Percentiles rank a stretch among this genome's conserved stretches.
Conservation (phyloP, 2,797 vertebrate species). For the Rallus crepitans region DNA sequence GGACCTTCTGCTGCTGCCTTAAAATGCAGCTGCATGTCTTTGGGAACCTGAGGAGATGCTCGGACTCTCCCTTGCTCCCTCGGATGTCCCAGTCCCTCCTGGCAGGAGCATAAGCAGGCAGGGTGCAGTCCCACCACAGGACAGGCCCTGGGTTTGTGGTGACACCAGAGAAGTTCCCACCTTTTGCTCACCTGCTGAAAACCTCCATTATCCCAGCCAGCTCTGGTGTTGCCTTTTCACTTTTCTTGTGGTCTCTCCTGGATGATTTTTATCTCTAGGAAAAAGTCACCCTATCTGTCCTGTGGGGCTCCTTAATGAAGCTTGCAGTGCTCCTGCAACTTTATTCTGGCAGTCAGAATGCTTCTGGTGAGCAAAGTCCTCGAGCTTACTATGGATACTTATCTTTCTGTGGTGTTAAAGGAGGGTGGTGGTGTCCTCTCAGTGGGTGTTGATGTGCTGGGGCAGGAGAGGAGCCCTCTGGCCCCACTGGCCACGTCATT, state of each 20-base stretch:
- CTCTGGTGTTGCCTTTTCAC: neutral
- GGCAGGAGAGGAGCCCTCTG: neutral
- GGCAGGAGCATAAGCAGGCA: neutral
- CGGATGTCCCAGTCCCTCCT: neutral
- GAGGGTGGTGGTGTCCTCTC: neutral
- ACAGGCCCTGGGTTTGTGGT: neutral
- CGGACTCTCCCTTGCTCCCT: neutral
- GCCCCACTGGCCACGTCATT: neutral
- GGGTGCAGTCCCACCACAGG: neutral
- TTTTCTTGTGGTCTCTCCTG: neutral
- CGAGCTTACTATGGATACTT: neutral
- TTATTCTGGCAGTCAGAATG: neutral
- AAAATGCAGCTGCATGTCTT: neutral
- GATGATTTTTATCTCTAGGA: neutral
- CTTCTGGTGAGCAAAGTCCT: neutral
- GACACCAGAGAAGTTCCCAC: neutral
- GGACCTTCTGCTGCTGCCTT: neutral
- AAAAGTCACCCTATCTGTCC: too few relatives aligned
- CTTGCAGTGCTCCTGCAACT: neutral
- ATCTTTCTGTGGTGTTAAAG: neutral
- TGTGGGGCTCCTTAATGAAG: too few relatives aligned
- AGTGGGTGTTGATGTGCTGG: neutral
- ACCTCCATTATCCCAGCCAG: too few relatives aligned
- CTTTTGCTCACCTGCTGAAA: neutral
- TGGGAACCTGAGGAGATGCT: neutral